Conservation (phyloP, 2,888 invertebrate species). For the Agrochola lota region DNA sequence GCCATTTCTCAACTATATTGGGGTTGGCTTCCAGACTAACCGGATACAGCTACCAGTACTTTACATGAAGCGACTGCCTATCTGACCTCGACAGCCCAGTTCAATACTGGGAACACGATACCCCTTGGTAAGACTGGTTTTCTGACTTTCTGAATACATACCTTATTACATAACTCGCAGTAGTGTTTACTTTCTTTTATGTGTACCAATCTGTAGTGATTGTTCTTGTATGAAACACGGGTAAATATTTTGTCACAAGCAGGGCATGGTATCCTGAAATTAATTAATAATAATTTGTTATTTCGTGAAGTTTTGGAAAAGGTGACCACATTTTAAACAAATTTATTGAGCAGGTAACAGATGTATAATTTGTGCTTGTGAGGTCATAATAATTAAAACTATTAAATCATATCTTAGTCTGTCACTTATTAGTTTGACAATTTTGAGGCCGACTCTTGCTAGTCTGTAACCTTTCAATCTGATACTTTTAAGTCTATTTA, state of each 20-base stretch:
- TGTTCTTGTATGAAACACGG: conserved; percentile 76
- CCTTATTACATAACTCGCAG: conserved; percentile 82
- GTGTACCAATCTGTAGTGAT: conserved; percentile 79
- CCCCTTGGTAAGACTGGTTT: not conserved
- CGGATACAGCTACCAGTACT: not conserved
- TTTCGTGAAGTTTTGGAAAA: not conserved
- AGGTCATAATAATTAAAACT: not conserved
- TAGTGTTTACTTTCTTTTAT: conserved; percentile 76
- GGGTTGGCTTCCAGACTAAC: not conserved
- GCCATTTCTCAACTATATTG: not conserved
- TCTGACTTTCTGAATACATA: conserved; percentile 48
- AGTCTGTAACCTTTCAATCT: not conserved
- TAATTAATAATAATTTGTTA: not conserved
- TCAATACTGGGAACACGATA: not conserved
- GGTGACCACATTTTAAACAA: not conserved
- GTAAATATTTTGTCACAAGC: conserved; percentile 81
- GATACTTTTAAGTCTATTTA: not conserved
- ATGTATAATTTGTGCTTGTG: not conserved
- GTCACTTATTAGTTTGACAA: not conserved
- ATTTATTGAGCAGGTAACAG: not conserved
- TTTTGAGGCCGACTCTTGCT: not conserved
- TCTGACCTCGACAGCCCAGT: not conserved
- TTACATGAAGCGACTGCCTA: not conserved
- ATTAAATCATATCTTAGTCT: not conserved
- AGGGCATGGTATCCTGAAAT: conserved; percentile 79